Evolutionary conservation across 1,140 invertebrate species (phyloP).

Genomic region (Paraescarpia echinospica): DNA sequence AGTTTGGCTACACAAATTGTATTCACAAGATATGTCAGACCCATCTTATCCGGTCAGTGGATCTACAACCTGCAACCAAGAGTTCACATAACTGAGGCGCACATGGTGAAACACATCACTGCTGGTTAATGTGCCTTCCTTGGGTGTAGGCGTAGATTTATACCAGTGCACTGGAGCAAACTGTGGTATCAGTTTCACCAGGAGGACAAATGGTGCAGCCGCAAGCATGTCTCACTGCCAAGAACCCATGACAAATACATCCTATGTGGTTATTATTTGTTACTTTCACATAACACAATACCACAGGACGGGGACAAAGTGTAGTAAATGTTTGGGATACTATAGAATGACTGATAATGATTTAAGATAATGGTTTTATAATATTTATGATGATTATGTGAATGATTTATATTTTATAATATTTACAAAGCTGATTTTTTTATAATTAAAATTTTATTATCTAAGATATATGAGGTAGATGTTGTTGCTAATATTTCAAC

Average conservation of each 20-base stretch:
- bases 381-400: no score
- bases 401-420: no score
- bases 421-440: no score
- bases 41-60: background rate
- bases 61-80: background rate
- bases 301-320: no score
- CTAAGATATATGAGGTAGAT: background rate
- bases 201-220: background rate
- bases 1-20: no score
- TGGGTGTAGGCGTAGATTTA: conserved; percentile 9
- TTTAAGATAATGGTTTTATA: no score
- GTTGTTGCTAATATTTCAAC: background rate
- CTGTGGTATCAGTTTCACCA: conserved; percentile 12
- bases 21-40: no score
- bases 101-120: background rate
- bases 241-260: background rate
- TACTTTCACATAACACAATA: no score
- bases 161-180: conserved; percentile 14
- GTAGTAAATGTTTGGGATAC: no score
- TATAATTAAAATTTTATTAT: no score
- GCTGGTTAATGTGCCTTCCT: conserved; percentile 17
- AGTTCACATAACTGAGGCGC: background rate
- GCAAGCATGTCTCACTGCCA: background rate
- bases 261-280: background rate
- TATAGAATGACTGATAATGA: no score